Conservation (phyloP, 2,113 vertebrate genomes). For the Clinocottus analis region DNA sequence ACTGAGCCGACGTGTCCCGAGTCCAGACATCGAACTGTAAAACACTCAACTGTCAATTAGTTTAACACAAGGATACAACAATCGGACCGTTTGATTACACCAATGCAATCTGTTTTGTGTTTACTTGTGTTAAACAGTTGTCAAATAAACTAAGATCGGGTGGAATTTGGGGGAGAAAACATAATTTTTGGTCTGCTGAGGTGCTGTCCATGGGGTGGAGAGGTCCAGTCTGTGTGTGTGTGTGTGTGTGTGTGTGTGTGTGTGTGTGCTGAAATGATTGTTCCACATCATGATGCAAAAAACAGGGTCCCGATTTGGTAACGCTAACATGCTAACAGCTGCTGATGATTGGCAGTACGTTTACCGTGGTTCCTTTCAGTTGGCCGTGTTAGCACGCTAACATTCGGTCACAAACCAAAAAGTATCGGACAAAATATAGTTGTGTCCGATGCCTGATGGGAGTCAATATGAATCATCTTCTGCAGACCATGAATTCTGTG, state of each 20-base stretch:
- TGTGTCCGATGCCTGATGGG: too few species aligned
- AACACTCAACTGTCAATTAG: too few species aligned
- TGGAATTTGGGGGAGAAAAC: neutral
- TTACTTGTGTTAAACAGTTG: neutral
- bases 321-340: neutral
- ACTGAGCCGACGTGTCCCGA: neutral
- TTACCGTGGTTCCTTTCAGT: neutral
- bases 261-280: neutral
- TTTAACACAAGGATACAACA: too few species aligned
- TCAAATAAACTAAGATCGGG: neutral
- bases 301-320: neutral
- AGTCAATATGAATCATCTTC: too few species aligned
- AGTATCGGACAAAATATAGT: neutral
- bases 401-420: neutral
- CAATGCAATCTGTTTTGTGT: neutral
- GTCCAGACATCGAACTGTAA: neutral
- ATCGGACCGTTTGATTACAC: neutral
- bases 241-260: neutral
- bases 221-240: neutral
- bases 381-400: neutral
- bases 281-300: neutral
- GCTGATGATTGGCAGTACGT: neutral
- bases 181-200: neutral
- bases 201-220: neutral
- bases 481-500: neutral